A percentile compares a stretch with the other conserved stretches of the same genome.
Conservation (phyloP, 2,888 invertebrate genomes). For the Diaprepes abbreviatus region DNA sequence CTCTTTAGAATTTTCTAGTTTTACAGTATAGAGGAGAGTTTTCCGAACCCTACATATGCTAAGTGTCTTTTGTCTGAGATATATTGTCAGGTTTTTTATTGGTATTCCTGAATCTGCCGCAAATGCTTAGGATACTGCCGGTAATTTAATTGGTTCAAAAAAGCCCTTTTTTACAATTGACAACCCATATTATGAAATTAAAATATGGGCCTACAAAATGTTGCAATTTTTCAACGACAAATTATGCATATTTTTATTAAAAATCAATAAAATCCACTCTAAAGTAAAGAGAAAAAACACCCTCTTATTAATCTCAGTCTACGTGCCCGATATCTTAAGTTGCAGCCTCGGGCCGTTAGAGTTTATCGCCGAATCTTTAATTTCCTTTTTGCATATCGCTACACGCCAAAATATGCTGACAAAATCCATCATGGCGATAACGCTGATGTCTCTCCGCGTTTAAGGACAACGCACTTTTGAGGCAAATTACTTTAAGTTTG, state of each 20-base stretch:
- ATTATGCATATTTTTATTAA: constrained; percentile 27
- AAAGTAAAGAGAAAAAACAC: constrained; percentile 40
- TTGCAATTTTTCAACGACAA: no score
- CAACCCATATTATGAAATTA: no score
- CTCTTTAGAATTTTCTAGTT: no score
- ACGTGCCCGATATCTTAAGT: constrained; percentile 50
- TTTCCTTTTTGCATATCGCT: constrained; percentile 67
- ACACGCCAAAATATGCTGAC: constrained; percentile 63
- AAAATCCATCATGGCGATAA: constrained; percentile 67
- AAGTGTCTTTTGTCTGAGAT: no score
- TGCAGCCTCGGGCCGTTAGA: constrained; percentile 43
- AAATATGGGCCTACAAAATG: no score
- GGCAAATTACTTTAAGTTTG: constrained; percentile 37
- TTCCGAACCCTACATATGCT: no score
- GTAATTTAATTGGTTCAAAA: no score
- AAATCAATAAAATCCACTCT: constrained; percentile 23
- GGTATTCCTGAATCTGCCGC: no score
- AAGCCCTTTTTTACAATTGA: no score
- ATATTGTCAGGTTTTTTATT: no score
- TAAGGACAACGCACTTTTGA: constrained; percentile 24
- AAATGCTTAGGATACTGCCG: no score
- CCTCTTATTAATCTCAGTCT: constrained; percentile 48
- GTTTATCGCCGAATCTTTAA: constrained; percentile 67
- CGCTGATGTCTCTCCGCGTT: constrained; percentile 61
- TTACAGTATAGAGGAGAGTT: no score